Percentiles rank a stretch among this genome's conserved stretches.
Evolutionary conservation across 1,140 invertebrate genomes (phyloP).

Genomic region (Grapholita molesta): DNA sequence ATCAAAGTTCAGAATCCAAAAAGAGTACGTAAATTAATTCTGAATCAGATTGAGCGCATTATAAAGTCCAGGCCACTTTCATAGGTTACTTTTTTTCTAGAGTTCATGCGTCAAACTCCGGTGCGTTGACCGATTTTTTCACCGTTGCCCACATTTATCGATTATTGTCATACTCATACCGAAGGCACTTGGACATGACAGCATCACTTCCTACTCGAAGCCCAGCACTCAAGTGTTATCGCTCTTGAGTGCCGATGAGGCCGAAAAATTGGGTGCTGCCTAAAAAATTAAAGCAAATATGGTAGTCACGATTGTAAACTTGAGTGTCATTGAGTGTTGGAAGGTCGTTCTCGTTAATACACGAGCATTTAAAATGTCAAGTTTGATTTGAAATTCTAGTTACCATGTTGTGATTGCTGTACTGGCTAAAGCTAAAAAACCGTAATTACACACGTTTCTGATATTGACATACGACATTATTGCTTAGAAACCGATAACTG

Average conservation of each 20-base stretch:
- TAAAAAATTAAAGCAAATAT: conserved; percentile 31
- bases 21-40: too few species aligned
- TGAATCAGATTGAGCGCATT: too few species aligned
- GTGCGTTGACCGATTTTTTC: background rate
- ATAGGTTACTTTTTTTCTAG: background rate
- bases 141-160: background rate
- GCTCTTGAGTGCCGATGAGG: conserved; percentile 11
- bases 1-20: too few species aligned
- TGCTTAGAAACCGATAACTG: background rate
- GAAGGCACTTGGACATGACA: conserved; percentile 1
- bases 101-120: background rate
- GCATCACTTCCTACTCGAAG: conserved; percentile 13
- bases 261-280: conserved; percentile 26
- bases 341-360: background rate
- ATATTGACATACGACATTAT: background rate
- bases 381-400: conserved; percentile 8
- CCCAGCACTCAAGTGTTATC: conserved; percentile 26
- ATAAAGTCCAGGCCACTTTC: background rate
- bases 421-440: background rate
- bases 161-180: background rate
- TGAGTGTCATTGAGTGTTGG: background rate
- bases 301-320: conserved; percentile 22
- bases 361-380: conserved; percentile 5
- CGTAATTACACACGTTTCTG: background rate
- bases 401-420: conserved; percentile 10